Conservation (phyloP, 2,113 vertebrate genomes). For the Sinocyclocheilus anshuiensis region DNA sequence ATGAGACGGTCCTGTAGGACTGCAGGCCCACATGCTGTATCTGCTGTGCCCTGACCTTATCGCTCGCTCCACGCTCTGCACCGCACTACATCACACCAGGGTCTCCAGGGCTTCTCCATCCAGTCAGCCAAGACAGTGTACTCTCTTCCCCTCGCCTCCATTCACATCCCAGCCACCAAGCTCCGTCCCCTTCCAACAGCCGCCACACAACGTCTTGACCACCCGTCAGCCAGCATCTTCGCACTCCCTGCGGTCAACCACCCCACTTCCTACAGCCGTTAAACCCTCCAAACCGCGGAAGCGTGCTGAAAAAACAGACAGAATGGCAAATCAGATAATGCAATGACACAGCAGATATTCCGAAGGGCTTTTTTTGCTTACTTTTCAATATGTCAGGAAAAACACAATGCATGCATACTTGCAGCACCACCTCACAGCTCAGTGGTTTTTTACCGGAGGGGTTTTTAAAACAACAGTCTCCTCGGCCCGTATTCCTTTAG, state of each 20-base stretch:
- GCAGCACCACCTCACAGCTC: constrained; percentile 18
- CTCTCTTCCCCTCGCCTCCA: constrained; percentile 15
- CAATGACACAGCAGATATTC: constrained; percentile 53
- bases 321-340: constrained; percentile 47
- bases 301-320: constrained; percentile 36
- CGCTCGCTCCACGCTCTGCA: constrained; percentile 5
- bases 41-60: constrained; percentile 45
- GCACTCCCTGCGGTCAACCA: neutral
- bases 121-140: constrained; percentile 33
- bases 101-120: constrained; percentile 50
- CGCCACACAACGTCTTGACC: neutral
- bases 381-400: constrained; percentile 46
- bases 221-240: neutral
- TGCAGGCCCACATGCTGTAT: constrained; percentile 41
- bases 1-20: constrained; percentile 50
- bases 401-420: constrained; percentile 18
- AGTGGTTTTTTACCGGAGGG: constrained; percentile 36
- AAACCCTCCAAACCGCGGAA: neutral
- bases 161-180: neutral
- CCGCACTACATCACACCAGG: constrained; percentile 46
- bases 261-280: constrained; percentile 11
- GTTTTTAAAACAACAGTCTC: constrained; percentile 46
- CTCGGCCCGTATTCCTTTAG: constrained; percentile 6
- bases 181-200: neutral
- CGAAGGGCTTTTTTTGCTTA: constrained; percentile 20